phyloP scores from a whole-genome alignment of 1,140 invertebrate genomes.

The Procambarus clarkii region DNA sequence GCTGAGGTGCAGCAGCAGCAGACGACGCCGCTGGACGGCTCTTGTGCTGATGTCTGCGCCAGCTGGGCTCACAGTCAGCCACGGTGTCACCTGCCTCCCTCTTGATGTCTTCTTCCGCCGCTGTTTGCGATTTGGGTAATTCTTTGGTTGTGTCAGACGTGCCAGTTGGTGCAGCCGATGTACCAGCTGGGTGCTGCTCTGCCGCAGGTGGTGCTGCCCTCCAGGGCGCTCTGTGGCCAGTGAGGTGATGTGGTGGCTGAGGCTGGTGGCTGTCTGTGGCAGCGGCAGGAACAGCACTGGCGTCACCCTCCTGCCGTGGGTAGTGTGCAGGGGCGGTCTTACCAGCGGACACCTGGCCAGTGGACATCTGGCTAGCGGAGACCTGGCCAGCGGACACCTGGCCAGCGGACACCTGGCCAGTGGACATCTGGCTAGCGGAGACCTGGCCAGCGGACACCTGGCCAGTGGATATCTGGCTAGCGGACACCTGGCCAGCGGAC shows the following conservation, averaged over 20 bases:
- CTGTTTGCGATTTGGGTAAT: neutral
- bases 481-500: no score
- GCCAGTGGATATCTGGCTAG: no score
- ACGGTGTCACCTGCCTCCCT: neutral
- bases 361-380: no score
- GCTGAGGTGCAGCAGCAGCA: neutral
- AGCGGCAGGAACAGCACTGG: neutral
- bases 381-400: no score
- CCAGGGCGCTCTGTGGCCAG: conserved; percentile 26
- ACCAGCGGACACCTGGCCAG: neutral
- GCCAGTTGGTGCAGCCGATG: neutral
- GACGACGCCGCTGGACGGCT: neutral
- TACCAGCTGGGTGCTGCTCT: neutral
- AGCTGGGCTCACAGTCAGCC: neutral
- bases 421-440: neutral
- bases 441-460: no score
- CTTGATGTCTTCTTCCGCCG: neutral
- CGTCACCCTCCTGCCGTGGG: neutral
- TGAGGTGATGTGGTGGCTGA: neutral
- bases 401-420: no score
- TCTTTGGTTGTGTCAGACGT: no score
- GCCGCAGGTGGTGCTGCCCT: conserved; percentile 14
- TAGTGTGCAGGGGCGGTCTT: conserved; percentile 18
- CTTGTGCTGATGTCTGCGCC: conserved; percentile 38
- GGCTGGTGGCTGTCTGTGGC: neutral